phyloP scores from a whole-genome alignment of 2,113 vertebrate species.

The Bungarus multicinctus region DNA sequence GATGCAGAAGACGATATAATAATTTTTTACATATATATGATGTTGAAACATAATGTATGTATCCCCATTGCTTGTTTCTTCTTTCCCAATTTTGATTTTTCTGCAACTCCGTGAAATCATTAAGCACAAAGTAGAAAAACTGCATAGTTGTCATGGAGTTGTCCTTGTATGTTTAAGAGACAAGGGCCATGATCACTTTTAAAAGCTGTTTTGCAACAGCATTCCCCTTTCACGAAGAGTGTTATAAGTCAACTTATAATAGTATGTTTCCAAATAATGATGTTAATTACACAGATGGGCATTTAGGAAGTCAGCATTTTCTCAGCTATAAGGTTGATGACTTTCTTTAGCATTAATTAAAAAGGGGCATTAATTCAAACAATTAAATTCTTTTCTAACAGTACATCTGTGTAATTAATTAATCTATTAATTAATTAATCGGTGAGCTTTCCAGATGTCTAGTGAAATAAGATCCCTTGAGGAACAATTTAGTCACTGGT shows the following conservation, averaged over 20 bases:
- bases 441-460: constrained; percentile 67
- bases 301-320: constrained; percentile 59
- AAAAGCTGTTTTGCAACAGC: background rate
- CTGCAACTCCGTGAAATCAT: constrained; percentile 20
- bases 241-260: constrained; percentile 20
- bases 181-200: background rate
- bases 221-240: accelerated
- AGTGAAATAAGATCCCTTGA: constrained; percentile 62
- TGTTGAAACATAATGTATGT: background rate
- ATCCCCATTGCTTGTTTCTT: background rate
- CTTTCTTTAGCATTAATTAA: constrained; percentile 72
- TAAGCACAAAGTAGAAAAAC: constrained; percentile 2
- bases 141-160: background rate
- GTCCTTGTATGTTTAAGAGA: background rate
- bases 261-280: constrained; percentile 26
- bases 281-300: constrained; percentile 47
- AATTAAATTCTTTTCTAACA: constrained; percentile 68
- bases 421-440: constrained; percentile 75
- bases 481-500: constrained; percentile 35
- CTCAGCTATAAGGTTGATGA: constrained; percentile 53
- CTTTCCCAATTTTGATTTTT: accelerated
- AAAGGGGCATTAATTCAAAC: constrained; percentile 73
- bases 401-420: constrained; percentile 68
- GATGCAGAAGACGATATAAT: background rate
- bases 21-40: background rate